Percentiles rank a stretch among this genome's conserved stretches.
Conservation (phyloP, 2,888 invertebrate genomes). For the Gastracanthus pulcherrimus region DNA sequence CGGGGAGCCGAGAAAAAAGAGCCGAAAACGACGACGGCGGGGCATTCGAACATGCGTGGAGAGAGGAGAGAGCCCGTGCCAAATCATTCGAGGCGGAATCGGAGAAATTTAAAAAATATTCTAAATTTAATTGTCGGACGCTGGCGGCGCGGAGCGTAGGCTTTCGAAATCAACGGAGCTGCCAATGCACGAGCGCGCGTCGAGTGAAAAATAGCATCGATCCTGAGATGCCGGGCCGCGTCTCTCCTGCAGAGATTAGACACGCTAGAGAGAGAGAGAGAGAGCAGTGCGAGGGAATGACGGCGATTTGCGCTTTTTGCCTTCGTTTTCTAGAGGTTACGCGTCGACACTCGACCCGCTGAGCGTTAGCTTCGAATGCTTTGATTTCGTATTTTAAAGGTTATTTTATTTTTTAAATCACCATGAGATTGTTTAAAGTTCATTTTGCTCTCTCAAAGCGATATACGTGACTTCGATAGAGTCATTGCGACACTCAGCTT, state of each 20-base stretch:
- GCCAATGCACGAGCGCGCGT: slow-evolving; percentile 67
- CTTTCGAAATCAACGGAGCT: slow-evolving; percentile 74
- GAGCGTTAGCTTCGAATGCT: no score
- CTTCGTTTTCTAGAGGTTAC: slow-evolving; percentile 13
- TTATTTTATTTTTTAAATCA: no score
- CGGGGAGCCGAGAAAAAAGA: slow-evolving; percentile 50
- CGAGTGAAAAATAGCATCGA: slow-evolving; percentile 72
- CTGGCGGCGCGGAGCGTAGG: slow-evolving; percentile 60
- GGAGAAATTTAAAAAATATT: slow-evolving; percentile 78
- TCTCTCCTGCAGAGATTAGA: not conserved
- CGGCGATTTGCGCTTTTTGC: slow-evolving; percentile 33
- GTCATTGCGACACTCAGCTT: slow-evolving; percentile 29
- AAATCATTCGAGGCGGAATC: slow-evolving; percentile 76
- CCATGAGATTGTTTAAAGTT: no score
- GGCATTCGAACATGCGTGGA: slow-evolving; percentile 47
- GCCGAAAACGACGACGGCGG: slow-evolving; percentile 48
- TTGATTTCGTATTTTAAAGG: no score
- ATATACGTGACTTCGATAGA: slow-evolving; percentile 15
- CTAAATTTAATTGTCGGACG: slow-evolving; percentile 75
- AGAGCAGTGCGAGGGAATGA: not conserved
- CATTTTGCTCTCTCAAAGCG: no score
- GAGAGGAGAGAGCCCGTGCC: slow-evolving; percentile 66
- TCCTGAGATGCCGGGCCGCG: slow-evolving; percentile 59
- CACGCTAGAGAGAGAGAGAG: not conserved
- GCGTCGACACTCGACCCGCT: not conserved